Base-by-base conservation (phyloP, 2,888 invertebrate species). In the Dendrolimus houi region DNA sequence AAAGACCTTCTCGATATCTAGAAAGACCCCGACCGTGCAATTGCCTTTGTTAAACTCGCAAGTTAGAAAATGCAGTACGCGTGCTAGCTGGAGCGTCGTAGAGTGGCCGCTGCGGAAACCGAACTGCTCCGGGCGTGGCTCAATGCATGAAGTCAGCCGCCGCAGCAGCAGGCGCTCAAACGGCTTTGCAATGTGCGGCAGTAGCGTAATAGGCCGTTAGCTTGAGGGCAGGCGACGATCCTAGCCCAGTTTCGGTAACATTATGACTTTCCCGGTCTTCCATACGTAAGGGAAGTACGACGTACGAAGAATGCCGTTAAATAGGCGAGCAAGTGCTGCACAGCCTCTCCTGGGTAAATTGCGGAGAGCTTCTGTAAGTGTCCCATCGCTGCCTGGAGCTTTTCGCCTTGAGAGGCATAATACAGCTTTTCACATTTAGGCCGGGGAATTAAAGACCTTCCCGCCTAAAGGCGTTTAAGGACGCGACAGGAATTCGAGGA, bases 1-100 rank as follows among this genome's bases (percentile, higher is more conserved):
- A 56, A n/a, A 74, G 73, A 72, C 72, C 71, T 1, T 74, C 71
- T 0, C 64, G 52, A 56, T 74, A 71, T 57, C 75, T 72, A 7
- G 71, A 67, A 71, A 64, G 7, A 71, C 69, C 10, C 64, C 67
- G 9, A 58, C 65, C 1, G 62, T 41, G 54, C 42, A 41, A 13
- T 61, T 59, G 0, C 52, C 54, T 53, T 57, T 62, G 58, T 71
- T 74, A 0, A 29, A 61, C 57, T 70, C 70, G 1, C 62, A 62
- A 1, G 55, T 10, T 0, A 68, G 54, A 54, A 70, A 1, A 14
- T 14, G 14, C 14, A 14, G 14, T 1, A 14, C 14, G 14, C 14
- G 14, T 1, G 14, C 1, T 14, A 1, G 14, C 14, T 14, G 14
- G 14, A 14, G 14, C 14, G 14, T 14, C 14, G 14, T 14, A 14